Conservation (phyloP, 2,113 vertebrate genomes). For the Uropsilus gracilis region DNA sequence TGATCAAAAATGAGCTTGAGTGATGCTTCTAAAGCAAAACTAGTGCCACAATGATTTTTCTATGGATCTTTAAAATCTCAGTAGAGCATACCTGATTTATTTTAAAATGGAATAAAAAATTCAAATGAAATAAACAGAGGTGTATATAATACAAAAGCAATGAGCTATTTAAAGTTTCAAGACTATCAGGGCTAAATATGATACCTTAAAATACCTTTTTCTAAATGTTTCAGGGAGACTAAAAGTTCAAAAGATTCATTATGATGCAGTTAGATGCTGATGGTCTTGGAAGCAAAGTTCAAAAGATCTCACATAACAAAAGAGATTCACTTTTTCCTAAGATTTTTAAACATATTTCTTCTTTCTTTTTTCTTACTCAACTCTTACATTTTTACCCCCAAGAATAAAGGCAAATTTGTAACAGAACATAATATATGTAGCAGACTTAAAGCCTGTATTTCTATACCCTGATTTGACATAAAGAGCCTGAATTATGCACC, state of each 20-base stretch:
- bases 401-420: background rate
- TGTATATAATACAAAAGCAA: background rate
- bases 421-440: background rate
- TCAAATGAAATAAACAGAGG: background rate
- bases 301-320: background rate
- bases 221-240: background rate
- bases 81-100: background rate
- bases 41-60: constrained; percentile 21
- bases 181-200: background rate
- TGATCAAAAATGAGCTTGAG: background rate
- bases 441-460: background rate
- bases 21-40: constrained; percentile 29
- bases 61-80: constrained; percentile 34
- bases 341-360: background rate
- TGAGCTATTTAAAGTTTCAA: background rate
- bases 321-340: background rate
- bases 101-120: constrained; percentile 24
- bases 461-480: background rate
- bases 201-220: background rate
- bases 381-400: background rate
- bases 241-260: background rate
- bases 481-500: background rate
- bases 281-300: background rate
- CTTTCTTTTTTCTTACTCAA: background rate
- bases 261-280: background rate